phyloP scores from a whole-genome alignment of 30 jellyfish, hydroid and myxozoan species.

The Morbakka virulenta region DNA sequence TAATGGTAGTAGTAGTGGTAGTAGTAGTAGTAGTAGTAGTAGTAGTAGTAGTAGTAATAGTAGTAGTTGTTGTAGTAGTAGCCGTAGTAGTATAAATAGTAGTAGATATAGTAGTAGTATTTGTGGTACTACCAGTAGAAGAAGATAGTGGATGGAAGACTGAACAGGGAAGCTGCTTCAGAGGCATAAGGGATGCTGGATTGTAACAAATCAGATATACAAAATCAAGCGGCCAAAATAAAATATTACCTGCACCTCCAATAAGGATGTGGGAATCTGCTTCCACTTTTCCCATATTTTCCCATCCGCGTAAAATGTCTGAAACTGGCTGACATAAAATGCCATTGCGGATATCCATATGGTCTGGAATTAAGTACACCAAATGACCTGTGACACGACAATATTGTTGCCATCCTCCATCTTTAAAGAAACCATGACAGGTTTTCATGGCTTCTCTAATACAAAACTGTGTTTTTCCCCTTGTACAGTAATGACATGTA shows the following conservation, averaged over 20 bases:
- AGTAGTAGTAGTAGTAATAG: too few species aligned
- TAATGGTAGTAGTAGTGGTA: too few species aligned
- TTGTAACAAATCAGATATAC: too few species aligned
- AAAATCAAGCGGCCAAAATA: too few species aligned
- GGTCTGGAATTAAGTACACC: slow-evolving; percentile 54
- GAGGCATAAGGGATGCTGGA: too few species aligned
- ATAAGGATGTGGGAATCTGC: slow-evolving; percentile 63
- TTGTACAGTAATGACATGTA: slow-evolving; percentile 72
- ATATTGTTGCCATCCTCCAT: slow-evolving; percentile 83
- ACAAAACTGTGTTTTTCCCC: slow-evolving; percentile 88
- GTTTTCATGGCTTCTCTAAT: slow-evolving; percentile 75
- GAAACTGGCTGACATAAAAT: slow-evolving; percentile 85
- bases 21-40: too few species aligned
- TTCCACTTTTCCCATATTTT: slow-evolving; percentile 65
- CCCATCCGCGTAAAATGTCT: slow-evolving; percentile 77
- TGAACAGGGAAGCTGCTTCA: too few species aligned
- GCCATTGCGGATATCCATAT: slow-evolving; percentile 62
- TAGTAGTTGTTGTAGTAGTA: too few species aligned
- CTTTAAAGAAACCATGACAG: slow-evolving; percentile 61
- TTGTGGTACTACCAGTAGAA: too few species aligned
- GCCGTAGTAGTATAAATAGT: too few species aligned
- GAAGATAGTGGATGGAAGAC: too few species aligned
- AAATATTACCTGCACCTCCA: slow-evolving; percentile 83
- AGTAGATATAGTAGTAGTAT: too few species aligned
- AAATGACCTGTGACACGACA: slow-evolving; percentile 63